A percentile compares a stretch with the other conserved stretches of the same genome.
Evolutionary conservation across 2,797 vertebrate species (phyloP).

Genomic region (Semotilus atromaculatus): DNA sequence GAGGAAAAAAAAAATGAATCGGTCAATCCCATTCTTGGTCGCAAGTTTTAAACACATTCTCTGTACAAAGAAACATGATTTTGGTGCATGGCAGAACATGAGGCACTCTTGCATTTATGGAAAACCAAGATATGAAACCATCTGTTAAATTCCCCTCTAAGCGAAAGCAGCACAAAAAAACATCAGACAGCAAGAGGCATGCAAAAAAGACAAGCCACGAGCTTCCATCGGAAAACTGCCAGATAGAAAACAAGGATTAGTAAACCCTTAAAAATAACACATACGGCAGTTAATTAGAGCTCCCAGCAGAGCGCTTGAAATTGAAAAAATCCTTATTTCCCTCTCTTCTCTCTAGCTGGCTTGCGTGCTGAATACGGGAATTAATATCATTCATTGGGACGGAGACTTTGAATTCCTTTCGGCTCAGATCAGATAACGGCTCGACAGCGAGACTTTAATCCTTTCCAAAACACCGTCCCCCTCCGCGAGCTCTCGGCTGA

Average conservation of each 20-base stretch:
- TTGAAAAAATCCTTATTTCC: slow-evolving; percentile 69
- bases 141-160: slow-evolving; percentile 34
- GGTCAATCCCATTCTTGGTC: not conserved
- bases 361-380: slow-evolving; percentile 71
- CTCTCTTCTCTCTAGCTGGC: slow-evolving; percentile 64
- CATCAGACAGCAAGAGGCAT: slow-evolving; percentile 56
- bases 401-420: slow-evolving; percentile 75
- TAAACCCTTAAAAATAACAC: slow-evolving; percentile 77
- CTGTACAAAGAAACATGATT: not conserved
- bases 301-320: slow-evolving; percentile 75
- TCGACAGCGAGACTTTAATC: slow-evolving; percentile 41
- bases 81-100: slow-evolving; percentile 15
- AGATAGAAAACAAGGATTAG: slow-evolving; percentile 75
- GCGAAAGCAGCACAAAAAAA: slow-evolving; percentile 21
- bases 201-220: slow-evolving; percentile 64
- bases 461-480: slow-evolving; percentile 49
- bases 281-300: slow-evolving; percentile 81
- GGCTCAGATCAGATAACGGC: slow-evolving; percentile 75
- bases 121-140: slow-evolving; percentile 22
- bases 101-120: slow-evolving; percentile 14
- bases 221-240: slow-evolving; percentile 70
- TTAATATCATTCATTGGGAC: slow-evolving; percentile 79
- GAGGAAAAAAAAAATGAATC: too few relatives aligned
- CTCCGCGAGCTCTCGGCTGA: slow-evolving; percentile 39
- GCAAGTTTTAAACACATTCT: not conserved